Percentiles rank a stretch among this genome's conserved stretches.
These are phyloP conservation scores for Ostrea denselamellosa DNA, from an alignment of 1,140 invertebrate genomes.

Conservation along the genomic window DNA sequence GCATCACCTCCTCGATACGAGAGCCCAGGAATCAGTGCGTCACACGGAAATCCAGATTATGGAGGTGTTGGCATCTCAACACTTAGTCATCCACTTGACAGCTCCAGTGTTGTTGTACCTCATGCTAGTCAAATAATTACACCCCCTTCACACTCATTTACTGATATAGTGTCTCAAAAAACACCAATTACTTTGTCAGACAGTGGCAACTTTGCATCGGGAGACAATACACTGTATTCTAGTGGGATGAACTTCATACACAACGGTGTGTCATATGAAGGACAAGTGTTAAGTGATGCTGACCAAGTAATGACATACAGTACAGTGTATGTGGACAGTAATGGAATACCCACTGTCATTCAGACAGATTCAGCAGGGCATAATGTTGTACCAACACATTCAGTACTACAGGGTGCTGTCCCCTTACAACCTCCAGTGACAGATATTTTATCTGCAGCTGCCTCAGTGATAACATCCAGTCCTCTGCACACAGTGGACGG, in stretches of 20 bases:
- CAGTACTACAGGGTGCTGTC: neutral
- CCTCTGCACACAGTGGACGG: neutral
- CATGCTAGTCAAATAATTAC: constrained; percentile 2
- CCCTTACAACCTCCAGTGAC: neutral
- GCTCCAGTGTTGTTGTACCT: neutral
- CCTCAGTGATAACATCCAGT: neutral
- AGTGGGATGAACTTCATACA: neutral
- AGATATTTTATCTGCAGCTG: neutral
- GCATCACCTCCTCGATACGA: neutral
- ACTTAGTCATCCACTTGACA: neutral
- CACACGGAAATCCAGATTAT: neutral
- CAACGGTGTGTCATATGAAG: neutral
- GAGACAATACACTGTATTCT: neutral
- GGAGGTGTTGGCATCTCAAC: neutral
- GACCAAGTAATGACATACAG: neutral
- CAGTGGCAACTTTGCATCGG: neutral
- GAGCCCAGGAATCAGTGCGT: neutral
- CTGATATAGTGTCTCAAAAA: neutral
- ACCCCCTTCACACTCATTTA: neutral
- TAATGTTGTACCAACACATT: neutral
- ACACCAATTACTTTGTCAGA: neutral
- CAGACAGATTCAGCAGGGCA: neutral
- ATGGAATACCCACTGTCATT: neutral
- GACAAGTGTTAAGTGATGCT: neutral
- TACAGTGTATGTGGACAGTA: neutral